Evolutionary conservation across 2,797 vertebrate species (phyloP), one percentile per base, ranked within the genome.

Genomic region (Cetoscarus ocellatus): DNA sequence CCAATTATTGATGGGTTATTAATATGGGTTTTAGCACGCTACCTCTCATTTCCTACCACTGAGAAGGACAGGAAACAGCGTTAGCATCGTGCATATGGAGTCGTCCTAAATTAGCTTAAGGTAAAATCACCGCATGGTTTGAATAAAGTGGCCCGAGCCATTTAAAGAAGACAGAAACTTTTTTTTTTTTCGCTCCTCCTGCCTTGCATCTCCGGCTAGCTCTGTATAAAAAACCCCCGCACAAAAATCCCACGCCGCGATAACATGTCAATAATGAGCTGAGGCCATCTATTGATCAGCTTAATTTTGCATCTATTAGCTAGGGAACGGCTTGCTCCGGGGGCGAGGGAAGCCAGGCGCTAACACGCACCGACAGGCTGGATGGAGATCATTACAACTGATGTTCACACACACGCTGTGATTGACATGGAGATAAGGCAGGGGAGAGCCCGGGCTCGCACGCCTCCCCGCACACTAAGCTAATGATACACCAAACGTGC

Each of bases 261-360:
- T 93, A 93, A 89, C 87, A 68, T 88, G 91, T 93, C 92, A 90
- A 93, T 93, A 93, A 93, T 91, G 92, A 93, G 92, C 92, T 77
- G 87, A 92, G 92, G 91, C 92, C 90, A 92, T 92, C 91, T 92
- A 93, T 93, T 93, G 92, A 93, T 93, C 92, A 93, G 90, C 90
- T 92, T 92, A 92, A 93, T 93, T 93, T 93, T 91, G 92, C 92
- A 93, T 93, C 92, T 93, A 93, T 93, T 93, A 93, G 91, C 92
- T 91, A 77, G 92, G 92, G 92, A 93, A 87, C 71, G 75, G 88
- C 82, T 91, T 90, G 91, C 91, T 92, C 91, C 86, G 90, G 91
- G 92, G 91, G 90, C 88, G 89, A 90, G 83, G 88, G 85, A 87
- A 92, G 91, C 92, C 85, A 62, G 91, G 91, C 88, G 86, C 91